Evolutionary conservation across 2,888 invertebrate genomes (phyloP).

Genomic region (Chymomyza caudatula): DNA sequence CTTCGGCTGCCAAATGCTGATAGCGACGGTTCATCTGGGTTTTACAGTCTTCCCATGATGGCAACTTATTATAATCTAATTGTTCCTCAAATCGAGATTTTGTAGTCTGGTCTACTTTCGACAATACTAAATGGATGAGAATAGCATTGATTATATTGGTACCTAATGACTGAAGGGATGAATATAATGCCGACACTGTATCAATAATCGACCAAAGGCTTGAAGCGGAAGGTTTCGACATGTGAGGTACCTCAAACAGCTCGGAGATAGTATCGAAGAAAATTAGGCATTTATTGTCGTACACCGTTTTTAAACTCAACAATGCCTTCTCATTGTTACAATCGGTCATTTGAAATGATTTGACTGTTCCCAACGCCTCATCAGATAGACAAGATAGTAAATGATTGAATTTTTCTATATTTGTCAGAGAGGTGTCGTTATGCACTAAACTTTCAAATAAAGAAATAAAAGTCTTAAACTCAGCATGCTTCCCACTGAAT

Average conservation of each 20-base stretch:
- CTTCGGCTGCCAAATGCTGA: no score
- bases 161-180: background rate
- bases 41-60: background rate
- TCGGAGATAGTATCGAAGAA: slow-evolving; percentile 4
- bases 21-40: background rate
- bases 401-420: slow-evolving; percentile 11
- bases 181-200: background rate
- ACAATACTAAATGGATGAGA: background rate
- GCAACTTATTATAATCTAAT: background rate
- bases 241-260: slow-evolving; percentile 1
- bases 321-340: slow-evolving; percentile 5
- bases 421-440: background rate
- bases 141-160: background rate
- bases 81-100: slow-evolving; percentile 2
- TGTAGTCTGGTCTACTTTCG: background rate
- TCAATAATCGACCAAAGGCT: background rate
- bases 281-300: slow-evolving; percentile 13
- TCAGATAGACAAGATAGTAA: slow-evolving; percentile 9
- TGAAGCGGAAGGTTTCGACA: background rate
- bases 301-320: background rate
- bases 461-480: slow-evolving; percentile 1
- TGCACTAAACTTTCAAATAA: background rate
- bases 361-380: slow-evolving; percentile 2
- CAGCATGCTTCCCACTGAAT: slow-evolving; percentile 2
- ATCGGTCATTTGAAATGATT: slow-evolving; percentile 3